Evolutionary conservation across 2,797 vertebrate genomes (phyloP), one percentile per base, ranked within the genome.

Genomic region (Semaprochilodus insignis): DNA sequence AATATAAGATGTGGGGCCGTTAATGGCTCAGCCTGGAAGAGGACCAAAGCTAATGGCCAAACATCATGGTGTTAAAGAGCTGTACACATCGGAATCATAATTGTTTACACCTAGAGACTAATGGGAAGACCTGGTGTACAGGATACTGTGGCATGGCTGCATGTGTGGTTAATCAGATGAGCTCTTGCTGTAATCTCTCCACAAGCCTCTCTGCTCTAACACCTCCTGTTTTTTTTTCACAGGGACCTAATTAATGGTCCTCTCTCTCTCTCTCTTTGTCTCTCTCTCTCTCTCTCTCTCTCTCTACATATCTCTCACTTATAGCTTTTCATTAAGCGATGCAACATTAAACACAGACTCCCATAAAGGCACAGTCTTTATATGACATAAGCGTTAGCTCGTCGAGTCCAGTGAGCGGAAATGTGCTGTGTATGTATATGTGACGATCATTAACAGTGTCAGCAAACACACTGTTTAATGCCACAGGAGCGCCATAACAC

Each of bases 141-240:
- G 23, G 23, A 31, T 31, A 31, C 23, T 14, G 23, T 63, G 60
- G 60, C 13, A 4, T 63, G 23, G 2, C 11, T 3, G 60, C 3
- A 31, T 15, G 60, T 15, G 59, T 62, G 40, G 69, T 71, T 25
- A 51, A 71, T 71, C 21, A 44, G 14, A 51, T 51, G 69, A 71
- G 40, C 40, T 25, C 40, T 71, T 27, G 48, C 60, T 40, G 16
- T 55, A 81, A 81, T 74, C 51, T 74, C 48, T 66, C 51, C 8
- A 23, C n/a, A 65, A 27, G n/a, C 31, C 51, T 74, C 44, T 74
- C 27, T 55, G 60, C 48, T 13, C 71, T 6, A 55, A 55, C 55
- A 74, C 31, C 31, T 63, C 55, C 17, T 48, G 65, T 80, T 19
- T 31, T 31, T 31, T 60, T 34, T 31, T 3, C 55, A 62, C 19